These are phyloP conservation scores for Tautogolabrus adspersus DNA, from an alignment of 2,113 vertebrate species.

Conservation along the genomic window DNA sequence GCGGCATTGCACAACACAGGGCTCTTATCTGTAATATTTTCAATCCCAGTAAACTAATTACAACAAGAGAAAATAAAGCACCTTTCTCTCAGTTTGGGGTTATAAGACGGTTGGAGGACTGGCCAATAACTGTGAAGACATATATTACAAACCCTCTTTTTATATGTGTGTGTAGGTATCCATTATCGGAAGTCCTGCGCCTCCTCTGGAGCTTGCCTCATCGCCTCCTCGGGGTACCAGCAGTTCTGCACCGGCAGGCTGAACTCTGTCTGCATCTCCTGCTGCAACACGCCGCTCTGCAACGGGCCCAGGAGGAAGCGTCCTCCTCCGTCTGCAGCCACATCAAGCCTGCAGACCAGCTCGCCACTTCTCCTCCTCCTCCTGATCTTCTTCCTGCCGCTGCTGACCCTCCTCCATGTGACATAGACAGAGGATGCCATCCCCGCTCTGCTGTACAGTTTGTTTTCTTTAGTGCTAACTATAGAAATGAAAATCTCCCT, in stretches of 20 bases:
- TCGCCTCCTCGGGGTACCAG: conserved; percentile 97
- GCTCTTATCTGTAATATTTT: conserved; percentile 16
- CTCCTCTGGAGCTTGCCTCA: conserved; percentile 94
- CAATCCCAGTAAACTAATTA: conserved; percentile 39
- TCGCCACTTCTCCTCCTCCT: not conserved
- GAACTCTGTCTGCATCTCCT: conserved; percentile 98
- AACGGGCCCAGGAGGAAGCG: conserved; percentile 92
- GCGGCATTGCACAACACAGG: conserved; percentile 15
- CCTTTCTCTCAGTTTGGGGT: not conserved
- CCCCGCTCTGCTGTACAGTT: conserved; percentile 9
- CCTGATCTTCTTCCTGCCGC: not conserved
- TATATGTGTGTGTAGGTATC: conserved; percentile 81
- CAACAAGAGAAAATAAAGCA: conserved; percentile 8
- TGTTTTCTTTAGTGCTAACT: not conserved
- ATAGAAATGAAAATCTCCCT: not conserved
- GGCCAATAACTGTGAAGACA: not conserved
- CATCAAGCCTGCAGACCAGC: fast-evolving
- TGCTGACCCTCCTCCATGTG: not conserved
- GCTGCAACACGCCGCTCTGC: conserved; percentile 97
- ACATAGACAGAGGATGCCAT: not conserved
- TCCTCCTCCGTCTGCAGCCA: conserved; percentile 65
- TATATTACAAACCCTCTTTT: not conserved
- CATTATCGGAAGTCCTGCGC: conserved; percentile 98
- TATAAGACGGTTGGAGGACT: not conserved
- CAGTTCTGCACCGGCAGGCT: conserved; percentile 97